These are phyloP conservation scores for Phenacoccus solenopsis DNA, from an alignment of 1,140 invertebrate species.

Conservation along the genomic window DNA sequence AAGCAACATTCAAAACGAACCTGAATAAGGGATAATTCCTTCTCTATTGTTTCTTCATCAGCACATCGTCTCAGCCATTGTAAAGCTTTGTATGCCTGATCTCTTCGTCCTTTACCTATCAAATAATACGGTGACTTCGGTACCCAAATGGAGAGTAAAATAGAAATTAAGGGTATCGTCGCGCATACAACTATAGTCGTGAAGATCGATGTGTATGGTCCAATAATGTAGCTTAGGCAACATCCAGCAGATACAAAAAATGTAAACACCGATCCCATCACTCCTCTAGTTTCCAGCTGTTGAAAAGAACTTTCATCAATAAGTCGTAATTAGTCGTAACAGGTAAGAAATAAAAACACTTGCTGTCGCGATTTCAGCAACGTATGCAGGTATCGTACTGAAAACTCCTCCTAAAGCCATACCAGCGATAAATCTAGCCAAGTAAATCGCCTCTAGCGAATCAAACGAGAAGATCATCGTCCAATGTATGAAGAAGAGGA, in stretches of 20 bases:
- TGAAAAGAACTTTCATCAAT: too few relatives aligned
- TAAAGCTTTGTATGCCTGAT: background rate
- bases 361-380: conserved; percentile 47
- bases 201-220: conserved; percentile 54
- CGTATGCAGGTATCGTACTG: conserved; percentile 40
- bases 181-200: conserved; percentile 50
- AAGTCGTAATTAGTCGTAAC: too few relatives aligned
- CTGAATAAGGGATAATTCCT: too few relatives aligned
- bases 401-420: conserved; percentile 40
- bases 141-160: conserved; percentile 53
- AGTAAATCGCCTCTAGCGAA: conserved; percentile 35
- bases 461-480: conserved; percentile 19
- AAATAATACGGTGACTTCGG: conserved; percentile 68
- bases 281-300: background rate
- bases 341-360: too few relatives aligned
- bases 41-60: too few relatives aligned
- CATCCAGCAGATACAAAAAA: conserved; percentile 50
- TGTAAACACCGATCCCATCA: background rate
- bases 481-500: conserved; percentile 23
- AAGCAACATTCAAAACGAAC: too few relatives aligned
- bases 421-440: conserved; percentile 44
- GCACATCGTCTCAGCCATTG: conserved; percentile 7
- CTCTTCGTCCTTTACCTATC: background rate
- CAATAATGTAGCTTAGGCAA: conserved; percentile 58
- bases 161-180: conserved; percentile 45